These are phyloP conservation scores for Ichneumoninae sp. DNA, from an alignment of 2,888 invertebrate species.

Conservation along the genomic window DNA sequence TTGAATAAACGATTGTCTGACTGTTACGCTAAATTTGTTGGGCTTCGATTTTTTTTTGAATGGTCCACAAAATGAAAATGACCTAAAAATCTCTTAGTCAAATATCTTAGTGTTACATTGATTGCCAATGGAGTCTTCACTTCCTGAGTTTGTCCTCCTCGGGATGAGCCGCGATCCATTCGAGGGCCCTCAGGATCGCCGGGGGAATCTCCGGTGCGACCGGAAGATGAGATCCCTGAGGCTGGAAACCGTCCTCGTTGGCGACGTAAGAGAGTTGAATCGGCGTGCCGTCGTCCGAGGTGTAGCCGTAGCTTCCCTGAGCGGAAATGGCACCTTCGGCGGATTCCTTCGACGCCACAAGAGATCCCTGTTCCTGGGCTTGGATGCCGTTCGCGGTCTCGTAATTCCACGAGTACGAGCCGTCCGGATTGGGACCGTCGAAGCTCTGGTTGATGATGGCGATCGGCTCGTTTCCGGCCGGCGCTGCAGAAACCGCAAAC, in stretches of 20 bases:
- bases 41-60: neutral
- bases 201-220: conserved; percentile 78
- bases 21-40: neutral
- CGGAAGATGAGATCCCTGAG: conserved; percentile 78
- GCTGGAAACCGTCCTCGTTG: conserved; percentile 80
- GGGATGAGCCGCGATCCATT: conserved; percentile 75
- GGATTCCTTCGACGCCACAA: conserved; percentile 44
- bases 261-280: conserved; percentile 78
- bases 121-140: neutral
- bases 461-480: conserved; percentile 70
- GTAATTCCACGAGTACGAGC: conserved; percentile 82
- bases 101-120: neutral
- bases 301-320: conserved; percentile 79
- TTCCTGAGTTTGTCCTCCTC: conserved; percentile 69
- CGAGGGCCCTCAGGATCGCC: conserved; percentile 78
- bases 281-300: conserved; percentile 77
- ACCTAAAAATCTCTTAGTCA: neutral
- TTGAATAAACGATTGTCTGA: conserved; percentile 37
- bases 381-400: conserved; percentile 82
- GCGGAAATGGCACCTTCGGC: conserved; percentile 67
- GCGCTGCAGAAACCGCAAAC: conserved; percentile 64
- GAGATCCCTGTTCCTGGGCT: conserved; percentile 63
- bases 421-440: conserved; percentile 81
- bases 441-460: conserved; percentile 77
- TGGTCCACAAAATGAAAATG: neutral